These are phyloP conservation scores for Chelon labrosus DNA, from an alignment of 2,797 vertebrate species.

Conservation along the genomic window DNA sequence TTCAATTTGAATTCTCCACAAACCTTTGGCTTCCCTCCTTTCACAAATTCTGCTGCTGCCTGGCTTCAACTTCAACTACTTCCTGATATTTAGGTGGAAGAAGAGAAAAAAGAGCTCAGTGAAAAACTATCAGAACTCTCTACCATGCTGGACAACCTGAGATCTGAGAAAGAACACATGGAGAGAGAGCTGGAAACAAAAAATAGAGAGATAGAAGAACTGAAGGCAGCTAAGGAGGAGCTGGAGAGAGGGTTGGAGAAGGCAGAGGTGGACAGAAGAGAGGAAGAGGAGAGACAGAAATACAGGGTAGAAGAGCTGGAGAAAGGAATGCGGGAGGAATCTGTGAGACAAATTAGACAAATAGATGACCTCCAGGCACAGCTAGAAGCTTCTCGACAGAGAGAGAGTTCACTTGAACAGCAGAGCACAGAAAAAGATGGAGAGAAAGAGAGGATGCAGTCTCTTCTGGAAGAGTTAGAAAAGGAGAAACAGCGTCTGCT, in stretches of 20 bases:
- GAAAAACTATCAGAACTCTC: constrained; percentile 75
- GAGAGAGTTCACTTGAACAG: constrained; percentile 74
- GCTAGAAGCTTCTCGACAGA: constrained; percentile 73
- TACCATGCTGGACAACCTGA: constrained; percentile 71
- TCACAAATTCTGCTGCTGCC: background rate
- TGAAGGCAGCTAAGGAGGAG: constrained; percentile 84
- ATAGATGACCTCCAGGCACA: constrained; percentile 71
- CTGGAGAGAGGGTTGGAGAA: constrained; percentile 81
- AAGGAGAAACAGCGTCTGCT: constrained; percentile 78
- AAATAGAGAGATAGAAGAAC: constrained; percentile 81
- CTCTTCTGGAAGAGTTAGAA: constrained; percentile 69
- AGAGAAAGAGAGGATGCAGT: constrained; percentile 75
- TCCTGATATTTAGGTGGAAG: constrained; percentile 60
- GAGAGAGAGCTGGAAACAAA: constrained; percentile 80
- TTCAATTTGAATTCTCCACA: background rate
- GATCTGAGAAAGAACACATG: constrained; percentile 83
- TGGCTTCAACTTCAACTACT: background rate
- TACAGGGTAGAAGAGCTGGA: constrained; percentile 73
- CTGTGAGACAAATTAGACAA: constrained; percentile 67
- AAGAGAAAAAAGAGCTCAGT: constrained; percentile 75
- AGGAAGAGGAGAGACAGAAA: constrained; percentile 75
- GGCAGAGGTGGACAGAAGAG: constrained; percentile 72
- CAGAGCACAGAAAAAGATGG: constrained; percentile 72
- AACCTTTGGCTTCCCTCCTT: background rate
- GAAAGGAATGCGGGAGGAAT: constrained; percentile 77